A percentile compares a stretch with the other conserved stretches of the same genome.
These are phyloP conservation scores for Eleutherodactylus coqui DNA, from an alignment of 2,797 vertebrate species.

Conservation along the genomic window DNA sequence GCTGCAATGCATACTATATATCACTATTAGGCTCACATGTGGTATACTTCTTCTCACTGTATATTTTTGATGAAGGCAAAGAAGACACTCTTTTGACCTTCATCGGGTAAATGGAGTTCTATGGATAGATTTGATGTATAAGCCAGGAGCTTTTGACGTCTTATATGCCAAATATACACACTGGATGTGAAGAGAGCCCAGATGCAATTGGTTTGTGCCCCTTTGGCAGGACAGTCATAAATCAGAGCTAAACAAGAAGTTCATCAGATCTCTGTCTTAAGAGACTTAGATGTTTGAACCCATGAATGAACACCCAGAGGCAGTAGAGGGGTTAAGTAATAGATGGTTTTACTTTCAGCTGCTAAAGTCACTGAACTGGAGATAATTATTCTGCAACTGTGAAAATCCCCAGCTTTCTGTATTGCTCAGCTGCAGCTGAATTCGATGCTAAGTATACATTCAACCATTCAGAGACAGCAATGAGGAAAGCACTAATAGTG, in stretches of 20 bases:
- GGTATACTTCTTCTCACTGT: too few species aligned
- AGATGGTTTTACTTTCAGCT: constrained; percentile 62
- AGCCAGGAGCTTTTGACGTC: too few species aligned
- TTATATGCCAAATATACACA: too few species aligned
- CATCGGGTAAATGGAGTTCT: too few species aligned
- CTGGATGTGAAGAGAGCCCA: too few species aligned
- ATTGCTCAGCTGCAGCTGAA: constrained; percentile 52
- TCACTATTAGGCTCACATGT: too few species aligned
- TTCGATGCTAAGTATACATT: constrained; percentile 50
- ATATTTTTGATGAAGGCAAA: too few species aligned
- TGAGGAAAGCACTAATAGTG: constrained; percentile 26
- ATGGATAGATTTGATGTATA: too few species aligned
- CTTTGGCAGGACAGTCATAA: constrained; percentile 8
- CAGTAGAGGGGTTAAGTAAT: constrained; percentile 59
- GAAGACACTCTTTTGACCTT: too few species aligned
- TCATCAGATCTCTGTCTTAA: constrained; percentile 29
- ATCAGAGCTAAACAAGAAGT: constrained; percentile 19
- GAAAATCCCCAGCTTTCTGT: constrained; percentile 55
- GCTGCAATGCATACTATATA: too few species aligned
- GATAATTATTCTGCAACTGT: constrained; percentile 62
- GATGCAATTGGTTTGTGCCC: neutral
- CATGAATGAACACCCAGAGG: constrained; percentile 49
- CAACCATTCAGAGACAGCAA: constrained; percentile 31
- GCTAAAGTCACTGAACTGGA: constrained; percentile 60
- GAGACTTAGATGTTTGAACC: constrained; percentile 51